A percentile compares a stretch with the other conserved stretches of the same genome.
Evolutionary conservation across 2,113 vertebrate genomes (phyloP).

Genomic region (Halichoerus grypus): DNA sequence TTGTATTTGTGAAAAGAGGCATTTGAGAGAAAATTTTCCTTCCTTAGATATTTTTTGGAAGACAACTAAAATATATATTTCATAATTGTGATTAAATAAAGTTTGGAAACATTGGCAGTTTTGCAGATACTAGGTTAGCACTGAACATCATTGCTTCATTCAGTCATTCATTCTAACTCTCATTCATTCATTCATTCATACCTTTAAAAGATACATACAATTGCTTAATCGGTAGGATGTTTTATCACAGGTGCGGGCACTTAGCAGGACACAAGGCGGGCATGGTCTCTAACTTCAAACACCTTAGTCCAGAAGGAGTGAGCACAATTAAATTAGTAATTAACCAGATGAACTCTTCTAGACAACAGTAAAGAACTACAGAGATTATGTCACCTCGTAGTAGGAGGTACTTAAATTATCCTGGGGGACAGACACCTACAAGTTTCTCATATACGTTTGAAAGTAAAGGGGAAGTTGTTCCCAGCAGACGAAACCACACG

Average conservation of each 20-base stretch:
- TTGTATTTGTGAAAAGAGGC: not conserved
- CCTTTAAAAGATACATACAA: not conserved
- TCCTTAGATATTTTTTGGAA: not conserved
- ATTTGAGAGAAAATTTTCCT: not conserved
- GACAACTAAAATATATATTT: not conserved
- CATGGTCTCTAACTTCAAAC: not conserved
- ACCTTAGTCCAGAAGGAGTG: not conserved
- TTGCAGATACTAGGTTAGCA: not conserved
- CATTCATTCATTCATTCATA: not conserved
- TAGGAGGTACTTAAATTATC: not conserved
- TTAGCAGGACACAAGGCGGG: not conserved
- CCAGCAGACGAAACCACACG: accelerated
- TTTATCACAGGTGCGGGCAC: not conserved
- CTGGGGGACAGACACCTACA: not conserved
- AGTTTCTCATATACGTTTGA: not conserved
- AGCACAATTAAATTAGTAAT: not conserved
- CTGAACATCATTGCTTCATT: not conserved
- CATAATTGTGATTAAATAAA: not conserved
- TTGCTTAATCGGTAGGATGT: not conserved
- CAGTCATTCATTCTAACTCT: not conserved
- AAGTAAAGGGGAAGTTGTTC: not conserved
- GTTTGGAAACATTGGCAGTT: not conserved
- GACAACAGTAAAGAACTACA: not conserved
- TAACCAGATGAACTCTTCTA: not conserved
- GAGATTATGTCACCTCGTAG: not conserved